phyloP scores from a whole-genome alignment of 2,797 vertebrate species.

The Prionace glauca region DNA sequence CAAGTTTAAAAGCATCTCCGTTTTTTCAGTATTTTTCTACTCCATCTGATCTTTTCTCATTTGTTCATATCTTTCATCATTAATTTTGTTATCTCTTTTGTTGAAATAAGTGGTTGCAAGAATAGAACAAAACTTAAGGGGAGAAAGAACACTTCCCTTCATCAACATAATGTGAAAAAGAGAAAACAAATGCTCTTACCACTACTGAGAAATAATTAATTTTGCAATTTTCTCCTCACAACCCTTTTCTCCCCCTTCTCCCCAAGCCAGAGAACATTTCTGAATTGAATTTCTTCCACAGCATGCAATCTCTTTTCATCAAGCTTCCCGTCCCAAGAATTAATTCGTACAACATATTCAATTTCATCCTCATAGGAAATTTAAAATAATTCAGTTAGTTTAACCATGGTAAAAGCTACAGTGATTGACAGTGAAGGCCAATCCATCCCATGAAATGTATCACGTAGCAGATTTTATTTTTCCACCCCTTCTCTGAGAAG shows the following conservation, averaged over 20 bases:
- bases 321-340: not conserved
- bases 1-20: not conserved
- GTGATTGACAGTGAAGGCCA: not conserved
- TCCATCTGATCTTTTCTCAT: not conserved
- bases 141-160: not conserved
- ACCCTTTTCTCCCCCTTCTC: not conserved
- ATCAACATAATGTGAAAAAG: not conserved
- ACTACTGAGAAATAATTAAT: not conserved
- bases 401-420: not conserved
- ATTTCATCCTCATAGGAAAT: not conserved
- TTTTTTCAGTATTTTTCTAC: not conserved
- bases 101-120: not conserved
- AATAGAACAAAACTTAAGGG: not conserved
- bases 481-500: not conserved
- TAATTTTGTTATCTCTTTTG: not conserved
- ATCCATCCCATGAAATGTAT: not conserved
- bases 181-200: not conserved
- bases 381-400: not conserved
- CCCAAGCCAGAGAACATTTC: not conserved
- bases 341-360: not conserved
- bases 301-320: not conserved
- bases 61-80: not conserved
- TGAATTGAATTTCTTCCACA: not conserved
- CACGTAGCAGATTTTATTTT: not conserved
- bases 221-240: not conserved